Evolutionary conservation across 1,140 invertebrate species (phyloP).

Genomic region (Bombus terrestris): DNA sequence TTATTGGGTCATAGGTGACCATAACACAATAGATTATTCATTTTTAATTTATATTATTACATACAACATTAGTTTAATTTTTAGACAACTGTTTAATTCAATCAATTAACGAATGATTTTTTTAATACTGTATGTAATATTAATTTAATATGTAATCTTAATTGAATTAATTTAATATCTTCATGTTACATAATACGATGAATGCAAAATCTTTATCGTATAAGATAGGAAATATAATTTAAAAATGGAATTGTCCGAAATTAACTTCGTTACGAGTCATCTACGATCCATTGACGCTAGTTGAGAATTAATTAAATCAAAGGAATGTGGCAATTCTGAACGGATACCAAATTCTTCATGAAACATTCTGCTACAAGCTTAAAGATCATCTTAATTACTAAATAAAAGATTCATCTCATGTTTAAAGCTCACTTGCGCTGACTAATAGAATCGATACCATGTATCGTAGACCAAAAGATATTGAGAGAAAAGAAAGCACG

Average conservation of each 20-base stretch:
- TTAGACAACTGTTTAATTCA: not conserved
- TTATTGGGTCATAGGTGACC: not conserved
- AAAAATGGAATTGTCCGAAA: too few relatives aligned
- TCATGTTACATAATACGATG: not conserved
- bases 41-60: not conserved
- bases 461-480: not conserved
- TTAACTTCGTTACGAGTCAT: not conserved
- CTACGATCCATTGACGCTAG: not conserved
- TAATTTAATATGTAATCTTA: not conserved
- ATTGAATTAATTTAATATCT: not conserved
- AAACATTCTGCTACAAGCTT: conserved; percentile 17
- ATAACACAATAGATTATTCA: not conserved
- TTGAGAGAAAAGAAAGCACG: conserved; percentile 11
- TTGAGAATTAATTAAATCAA: not conserved
- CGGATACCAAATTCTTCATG: conserved; percentile 20
- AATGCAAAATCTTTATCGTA: not conserved
- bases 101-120: not conserved
- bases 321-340: conserved; percentile 29
- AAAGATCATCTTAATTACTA: conserved; percentile 23
- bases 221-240: too few relatives aligned
- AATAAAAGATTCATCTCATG: not conserved
- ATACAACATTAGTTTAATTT: not conserved
- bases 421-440: not conserved
- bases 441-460: not conserved
- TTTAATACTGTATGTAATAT: not conserved